Evolutionary conservation across 2,888 invertebrate species (phyloP), one percentile per base, ranked within the genome.

Genomic region (Gonocerus acuteangulatus): DNA sequence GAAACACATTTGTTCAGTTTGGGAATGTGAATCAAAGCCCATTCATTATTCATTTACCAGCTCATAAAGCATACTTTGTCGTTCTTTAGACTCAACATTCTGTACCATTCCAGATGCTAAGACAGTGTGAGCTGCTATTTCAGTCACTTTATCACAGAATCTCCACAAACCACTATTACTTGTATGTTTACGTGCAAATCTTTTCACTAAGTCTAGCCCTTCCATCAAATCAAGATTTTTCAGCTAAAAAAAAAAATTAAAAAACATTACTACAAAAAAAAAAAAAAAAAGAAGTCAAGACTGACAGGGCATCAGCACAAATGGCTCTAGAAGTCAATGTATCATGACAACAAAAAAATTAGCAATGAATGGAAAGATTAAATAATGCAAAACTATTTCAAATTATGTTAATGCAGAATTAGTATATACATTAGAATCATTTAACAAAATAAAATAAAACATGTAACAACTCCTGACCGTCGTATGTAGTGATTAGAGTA

Each of bases 91-190:
- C 58, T 73, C 73, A 7, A 78, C 72, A 15, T 77, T 77, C 64
- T 77, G 76, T 62, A 80, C 76, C 72, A 81, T 78, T 21, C 79
- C 78, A 57, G 77, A 77, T 32, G 80, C 78, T 61, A 81, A 74
- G 67, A 79, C 78, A 67, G 79, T 78, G 71, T 79, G 78, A 61
- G 77, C 78, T 27, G 78, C 79, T 66, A 81, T 71, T 69, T 79
- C 77, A 42, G 80, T 79, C 61, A 81, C 78, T 68, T 78, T 76
- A 61, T 75, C 74, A 68, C 79, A 78, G 69, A 79, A 75, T 62
- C 77, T 76, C 80, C 81, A 63, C 77, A 77, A 64, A 76, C 74
- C 63, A 75, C 74, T 49, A 63, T 11, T 47, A 22, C 16, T 59
- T 18, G 49, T 52, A 47, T 15, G 48, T 57, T 44, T 51, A 21